Evolutionary conservation across 2,797 vertebrate species (phyloP), one percentile per base, ranked within the genome.

Genomic region (Podarcis lilfordi): DNA sequence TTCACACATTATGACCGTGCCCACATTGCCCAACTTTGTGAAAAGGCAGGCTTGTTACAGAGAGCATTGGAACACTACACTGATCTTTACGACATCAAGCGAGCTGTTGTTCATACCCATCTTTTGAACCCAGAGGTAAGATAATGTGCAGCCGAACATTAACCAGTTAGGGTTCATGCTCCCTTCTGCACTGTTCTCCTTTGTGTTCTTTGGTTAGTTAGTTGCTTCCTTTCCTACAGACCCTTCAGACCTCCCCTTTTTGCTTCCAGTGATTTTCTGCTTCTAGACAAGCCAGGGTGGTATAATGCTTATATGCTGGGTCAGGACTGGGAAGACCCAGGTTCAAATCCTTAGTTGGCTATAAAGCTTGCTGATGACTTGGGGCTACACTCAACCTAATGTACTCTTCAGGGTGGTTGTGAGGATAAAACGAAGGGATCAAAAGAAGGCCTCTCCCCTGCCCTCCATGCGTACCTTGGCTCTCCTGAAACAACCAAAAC

Each of bases 11-110:
- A 99, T 1, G 98, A 99, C 92, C 97, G 97, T 72, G 96, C 98
- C 83, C 98, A 99, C 7, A 96, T 99, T 19, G 98, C 98, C 90
- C 98, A 99, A 97, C 96, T 99, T 92, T 99, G 98, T 91, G 98
- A 99, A 96, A 99, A 99, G 92, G 98, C 98, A 1, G 98, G 98
- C 50, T 96, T 99, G 85, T 97, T 99, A 43, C 98, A 99, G 96
- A 95, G 98, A 90, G 98, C 98, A 3, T 94, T 99, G 75, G 98
- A 99, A 93, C 98, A 98, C 94, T 99, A 98, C 96, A 98, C 97
- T 0, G 98, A 99, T 93, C 97, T 97, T 77, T 98, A 97, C 1
- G 98, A 99, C 91, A 98, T 99, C 95, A 98, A 98, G 88, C 97
- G 98, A 59, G 97, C 98, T 2, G 97, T 99, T 13, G 98, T 98